Evolutionary conservation across 1,140 invertebrate species (phyloP).

Genomic region (Pentalonia nigronervosa): DNA sequence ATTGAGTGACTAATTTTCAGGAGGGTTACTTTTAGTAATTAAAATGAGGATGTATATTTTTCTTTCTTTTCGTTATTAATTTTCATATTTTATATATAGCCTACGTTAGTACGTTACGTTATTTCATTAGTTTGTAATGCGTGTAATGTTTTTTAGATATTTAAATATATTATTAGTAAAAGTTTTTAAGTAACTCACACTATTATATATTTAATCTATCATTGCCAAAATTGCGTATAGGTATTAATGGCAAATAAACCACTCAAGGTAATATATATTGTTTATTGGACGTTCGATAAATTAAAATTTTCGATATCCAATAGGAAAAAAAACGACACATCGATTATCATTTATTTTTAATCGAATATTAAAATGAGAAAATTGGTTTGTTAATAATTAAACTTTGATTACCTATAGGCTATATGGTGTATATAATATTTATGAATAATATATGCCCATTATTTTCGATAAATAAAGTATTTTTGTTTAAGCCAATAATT

Average conservation of each 20-base stretch:
- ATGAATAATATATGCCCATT: background rate
- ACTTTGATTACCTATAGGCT: background rate
- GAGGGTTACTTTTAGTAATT: background rate
- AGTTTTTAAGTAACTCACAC: background rate
- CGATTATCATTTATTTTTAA: slow-evolving; percentile 1
- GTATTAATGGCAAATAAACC: background rate
- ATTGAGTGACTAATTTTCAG: background rate
- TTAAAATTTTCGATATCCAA: background rate
- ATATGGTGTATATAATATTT: background rate
- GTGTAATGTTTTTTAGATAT: background rate
- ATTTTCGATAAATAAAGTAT: background rate
- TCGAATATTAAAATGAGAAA: background rate
- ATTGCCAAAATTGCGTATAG: background rate
- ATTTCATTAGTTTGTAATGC: background rate
- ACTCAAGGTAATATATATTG: background rate
- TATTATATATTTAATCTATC: background rate
- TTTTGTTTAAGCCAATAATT: background rate
- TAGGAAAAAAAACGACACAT: background rate
- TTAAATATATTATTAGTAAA: background rate
- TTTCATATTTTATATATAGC: background rate
- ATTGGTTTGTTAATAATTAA: background rate
- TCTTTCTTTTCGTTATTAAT: background rate
- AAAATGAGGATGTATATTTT: background rate
- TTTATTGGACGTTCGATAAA: background rate
- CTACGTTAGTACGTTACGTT: background rate